Evolutionary conservation across 2,888 invertebrate genomes (phyloP).

Genomic region (Theristus sp.): DNA sequence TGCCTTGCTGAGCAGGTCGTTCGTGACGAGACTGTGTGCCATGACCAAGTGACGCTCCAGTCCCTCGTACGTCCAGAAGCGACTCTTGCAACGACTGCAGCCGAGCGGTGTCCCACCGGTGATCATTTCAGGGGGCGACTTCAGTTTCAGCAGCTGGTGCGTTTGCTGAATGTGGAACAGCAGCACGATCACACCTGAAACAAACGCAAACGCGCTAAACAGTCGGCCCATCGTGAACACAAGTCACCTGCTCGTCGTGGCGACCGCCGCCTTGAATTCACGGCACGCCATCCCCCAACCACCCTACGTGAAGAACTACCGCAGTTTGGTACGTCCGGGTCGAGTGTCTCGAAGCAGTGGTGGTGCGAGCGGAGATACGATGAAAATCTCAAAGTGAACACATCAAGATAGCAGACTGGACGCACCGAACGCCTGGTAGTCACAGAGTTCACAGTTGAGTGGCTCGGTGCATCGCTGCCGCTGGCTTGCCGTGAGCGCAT

Average conservation of each 20-base stretch:
- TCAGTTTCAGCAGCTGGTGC: neutral
- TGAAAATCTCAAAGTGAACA: too few species aligned
- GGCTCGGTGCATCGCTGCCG: neutral
- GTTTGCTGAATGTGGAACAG: neutral
- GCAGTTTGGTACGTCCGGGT: too few species aligned
- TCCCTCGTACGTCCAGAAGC: conserved; percentile 92
- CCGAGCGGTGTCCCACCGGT: conserved; percentile 66
- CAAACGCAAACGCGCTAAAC: too few species aligned
- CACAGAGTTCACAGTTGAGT: neutral
- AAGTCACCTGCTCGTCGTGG: too few species aligned
- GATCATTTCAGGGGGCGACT: conserved; percentile 55
- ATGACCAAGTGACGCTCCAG: conserved; percentile 40
- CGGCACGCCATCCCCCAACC: too few species aligned
- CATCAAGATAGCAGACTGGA: too few species aligned
- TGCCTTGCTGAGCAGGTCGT: conserved; percentile 84
- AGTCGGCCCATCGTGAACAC: too few species aligned
- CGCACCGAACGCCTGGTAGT: too few species aligned
- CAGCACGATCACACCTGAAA: neutral
- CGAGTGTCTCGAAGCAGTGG: too few species aligned
- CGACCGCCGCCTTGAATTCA: too few species aligned
- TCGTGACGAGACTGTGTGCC: conserved; percentile 79
- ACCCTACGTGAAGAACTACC: too few species aligned
- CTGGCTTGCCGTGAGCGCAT: neutral
- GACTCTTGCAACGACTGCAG: conserved; percentile 84
- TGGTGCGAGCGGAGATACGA: too few species aligned